Conservation (phyloP, 1,140 invertebrate species). For the Drosophila baimaii region DNA sequence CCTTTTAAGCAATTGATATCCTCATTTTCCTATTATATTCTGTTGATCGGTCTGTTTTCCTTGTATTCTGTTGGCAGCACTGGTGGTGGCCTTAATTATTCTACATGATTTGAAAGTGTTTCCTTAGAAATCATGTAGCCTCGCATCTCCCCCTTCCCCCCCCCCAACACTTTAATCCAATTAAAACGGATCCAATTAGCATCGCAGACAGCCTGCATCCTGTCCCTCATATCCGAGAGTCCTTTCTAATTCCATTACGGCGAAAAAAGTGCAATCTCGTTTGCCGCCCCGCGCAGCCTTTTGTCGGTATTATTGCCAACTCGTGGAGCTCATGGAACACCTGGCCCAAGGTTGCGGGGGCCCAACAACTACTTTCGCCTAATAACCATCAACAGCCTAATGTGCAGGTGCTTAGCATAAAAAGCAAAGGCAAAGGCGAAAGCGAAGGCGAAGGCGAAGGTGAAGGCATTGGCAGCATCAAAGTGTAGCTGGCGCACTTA, state of each 20-base stretch:
- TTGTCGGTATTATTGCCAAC: conserved; percentile 21
- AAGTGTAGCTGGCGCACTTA: conserved; percentile 66
- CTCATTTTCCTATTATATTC: too few relatives aligned
- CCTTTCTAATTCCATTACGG: conserved; percentile 69
- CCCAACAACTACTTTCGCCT: conserved; percentile 63
- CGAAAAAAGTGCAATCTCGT: conserved; percentile 64
- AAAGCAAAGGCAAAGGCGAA: conserved; percentile 22
- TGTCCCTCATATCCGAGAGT: conserved; percentile 31
- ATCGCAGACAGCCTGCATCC: conserved; percentile 48
- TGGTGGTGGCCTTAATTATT: conserved; percentile 1
- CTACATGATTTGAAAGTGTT: conserved; percentile 18
- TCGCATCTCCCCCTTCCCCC: conserved; percentile 33
- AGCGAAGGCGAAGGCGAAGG: conserved; percentile 1
- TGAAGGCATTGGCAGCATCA: conserved; percentile 51
- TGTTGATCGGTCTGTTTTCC: too few relatives aligned
- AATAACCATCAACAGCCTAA: conserved; percentile 67
- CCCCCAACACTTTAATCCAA: conserved; percentile 55
- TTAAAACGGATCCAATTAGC: conserved; percentile 69
- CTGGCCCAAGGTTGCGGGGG: conserved; percentile 36
- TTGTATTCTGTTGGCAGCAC: too few relatives aligned
- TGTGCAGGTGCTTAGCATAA: conserved; percentile 72
- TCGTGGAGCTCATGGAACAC: conserved; percentile 24
- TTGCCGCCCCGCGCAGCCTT: conserved; percentile 4
- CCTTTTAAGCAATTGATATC: too few relatives aligned
- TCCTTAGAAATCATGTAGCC: conserved; percentile 25